These are phyloP conservation scores for human (Homo sapiens) DNA, from an alignment of 2,113 vertebrate genomes.

Conservation along the genomic window DNA sequence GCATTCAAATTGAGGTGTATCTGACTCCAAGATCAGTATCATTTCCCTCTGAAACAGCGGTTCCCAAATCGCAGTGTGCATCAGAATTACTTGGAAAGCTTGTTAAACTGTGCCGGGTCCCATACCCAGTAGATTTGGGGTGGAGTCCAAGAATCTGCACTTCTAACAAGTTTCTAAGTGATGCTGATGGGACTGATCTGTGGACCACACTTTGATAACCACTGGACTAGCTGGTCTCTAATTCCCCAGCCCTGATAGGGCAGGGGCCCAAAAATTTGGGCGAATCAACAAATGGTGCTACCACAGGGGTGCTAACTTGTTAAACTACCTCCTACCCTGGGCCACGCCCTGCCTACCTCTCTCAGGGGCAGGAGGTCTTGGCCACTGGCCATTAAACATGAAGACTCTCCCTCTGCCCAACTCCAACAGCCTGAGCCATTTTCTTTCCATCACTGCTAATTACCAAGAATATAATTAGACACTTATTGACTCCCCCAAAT, in stretches of 20 bases:
- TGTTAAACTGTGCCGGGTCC: neutral
- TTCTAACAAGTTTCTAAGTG: neutral
- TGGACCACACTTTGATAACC: neutral
- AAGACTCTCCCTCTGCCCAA: neutral
- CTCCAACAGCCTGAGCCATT: neutral
- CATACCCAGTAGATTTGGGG: neutral
- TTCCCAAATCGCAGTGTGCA: neutral
- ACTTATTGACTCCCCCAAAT: slow-evolving; percentile 56
- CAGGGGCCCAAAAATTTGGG: neutral
- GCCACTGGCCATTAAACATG: neutral
- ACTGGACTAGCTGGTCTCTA: neutral
- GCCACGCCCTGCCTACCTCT: neutral
- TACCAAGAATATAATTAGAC: slow-evolving; percentile 62
- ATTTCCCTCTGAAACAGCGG: neutral
- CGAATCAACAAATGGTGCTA: neutral
- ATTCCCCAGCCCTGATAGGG: neutral
- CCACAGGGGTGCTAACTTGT: no score
- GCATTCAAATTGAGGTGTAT: neutral
- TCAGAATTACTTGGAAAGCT: neutral
- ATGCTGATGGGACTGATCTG: neutral
- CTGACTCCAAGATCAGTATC: neutral
- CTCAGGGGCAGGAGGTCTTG: neutral
- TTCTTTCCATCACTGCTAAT: slow-evolving; percentile 58
- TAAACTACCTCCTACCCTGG: neutral
- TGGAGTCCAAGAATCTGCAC: neutral